These are phyloP conservation scores for Dynastes grantii DNA, from an alignment of 2,888 invertebrate species.

Conservation along the genomic window DNA sequence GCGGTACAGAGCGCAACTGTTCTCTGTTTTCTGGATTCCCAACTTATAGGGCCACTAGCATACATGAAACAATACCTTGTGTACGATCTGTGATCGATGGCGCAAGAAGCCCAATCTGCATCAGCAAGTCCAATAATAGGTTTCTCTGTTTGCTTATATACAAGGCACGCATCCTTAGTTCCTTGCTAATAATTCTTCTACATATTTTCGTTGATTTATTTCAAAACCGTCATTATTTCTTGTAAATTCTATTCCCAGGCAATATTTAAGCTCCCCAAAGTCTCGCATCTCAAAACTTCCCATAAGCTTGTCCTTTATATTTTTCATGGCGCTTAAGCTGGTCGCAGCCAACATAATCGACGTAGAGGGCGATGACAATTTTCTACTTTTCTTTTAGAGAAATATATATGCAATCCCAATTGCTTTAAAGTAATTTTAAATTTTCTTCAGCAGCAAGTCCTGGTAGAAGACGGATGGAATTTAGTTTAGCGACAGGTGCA, in stretches of 20 bases:
- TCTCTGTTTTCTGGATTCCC: conserved; percentile 56
- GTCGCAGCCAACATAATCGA: background rate
- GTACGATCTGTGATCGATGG: conserved; percentile 54
- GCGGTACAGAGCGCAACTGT: conserved; percentile 57
- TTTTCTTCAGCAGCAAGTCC: background rate
- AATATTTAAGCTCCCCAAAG: background rate
- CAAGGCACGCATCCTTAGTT: background rate
- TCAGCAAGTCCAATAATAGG: background rate
- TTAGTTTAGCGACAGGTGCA: background rate
- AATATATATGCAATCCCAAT: background rate
- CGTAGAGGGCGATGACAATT: background rate
- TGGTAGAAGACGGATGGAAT: background rate
- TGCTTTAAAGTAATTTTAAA: background rate
- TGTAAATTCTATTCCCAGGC: conserved; percentile 3
- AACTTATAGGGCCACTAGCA: conserved; percentile 50
- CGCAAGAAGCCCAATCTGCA: conserved; percentile 48
- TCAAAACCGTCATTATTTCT: conserved; percentile 9
- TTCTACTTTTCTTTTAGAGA: background rate
- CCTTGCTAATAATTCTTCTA: background rate
- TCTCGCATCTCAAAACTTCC: background rate
- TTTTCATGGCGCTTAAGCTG: background rate
- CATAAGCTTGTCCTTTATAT: background rate
- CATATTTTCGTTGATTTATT: conserved; percentile 2
- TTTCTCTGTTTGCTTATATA: background rate
- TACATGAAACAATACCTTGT: conserved; percentile 56